Evolutionary conservation across 2,113 vertebrate species (phyloP), one percentile per base, ranked within the genome.

Genomic region (Chaenogobius annularis): DNA sequence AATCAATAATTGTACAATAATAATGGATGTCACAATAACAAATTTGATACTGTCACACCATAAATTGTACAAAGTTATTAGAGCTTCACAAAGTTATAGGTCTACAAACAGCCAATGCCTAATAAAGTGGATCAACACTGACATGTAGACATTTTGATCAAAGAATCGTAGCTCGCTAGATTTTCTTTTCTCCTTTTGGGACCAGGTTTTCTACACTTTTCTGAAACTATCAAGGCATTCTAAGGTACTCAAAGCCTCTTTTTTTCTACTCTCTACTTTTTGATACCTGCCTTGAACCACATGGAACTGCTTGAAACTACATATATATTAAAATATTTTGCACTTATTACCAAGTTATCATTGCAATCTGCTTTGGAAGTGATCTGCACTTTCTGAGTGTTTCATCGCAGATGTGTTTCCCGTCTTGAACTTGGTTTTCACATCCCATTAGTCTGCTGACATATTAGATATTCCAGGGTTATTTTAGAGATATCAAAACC

Each of bases 131-230:
- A 14, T 26, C 22, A 26, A 1, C 55, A 31, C 26, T 2, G 26
- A 31, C 26, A 31, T 31, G 1, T 26, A 58, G 22, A 58, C 23
- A 66, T 66, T 59, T 72, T 80, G 71, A 73, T 85, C 82, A n/a
- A n/a, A n/a, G 74, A 70, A 69, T 31, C n/a, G n/a, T 12, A 22
- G 54, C 54, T 26, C 1, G 7, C 5, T 58, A 11, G 55, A 56
- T 14, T 26, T 54, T 54, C 50, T 26, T 26, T 26, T 26, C 10
- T 56, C 3, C n/a, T 55, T 22, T 55, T 10, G 54, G 54, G 20
- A 56, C 20, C 9, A 11, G n/a, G 10, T 9, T 55, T 55, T 54
- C 8, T 20, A 17, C 47, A 1, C 47, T 50, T 54, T n/a, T 26
- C 12, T 26, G 55, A 58, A 58, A 26, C 10, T 23, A 13, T 13